These are phyloP conservation scores for Leptosomus discolor DNA, from an alignment of 2,113 vertebrate genomes.

Conservation along the genomic window DNA sequence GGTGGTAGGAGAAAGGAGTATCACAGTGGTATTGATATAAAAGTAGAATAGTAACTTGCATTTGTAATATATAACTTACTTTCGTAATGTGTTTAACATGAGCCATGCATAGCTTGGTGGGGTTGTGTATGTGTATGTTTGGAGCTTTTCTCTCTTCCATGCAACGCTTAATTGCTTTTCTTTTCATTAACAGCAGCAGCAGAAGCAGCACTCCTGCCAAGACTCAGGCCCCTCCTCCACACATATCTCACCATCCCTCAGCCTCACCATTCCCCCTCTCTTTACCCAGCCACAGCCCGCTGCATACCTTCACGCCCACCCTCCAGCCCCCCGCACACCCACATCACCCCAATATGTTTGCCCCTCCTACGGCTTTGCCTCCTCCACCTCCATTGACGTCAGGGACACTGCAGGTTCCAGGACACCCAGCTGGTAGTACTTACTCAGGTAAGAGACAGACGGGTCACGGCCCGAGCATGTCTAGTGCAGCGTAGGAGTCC, in stretches of 20 bases:
- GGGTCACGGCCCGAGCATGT: accelerated
- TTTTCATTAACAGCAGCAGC: conserved; percentile 83
- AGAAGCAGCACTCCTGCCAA: conserved; percentile 95
- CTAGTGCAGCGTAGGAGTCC: accelerated
- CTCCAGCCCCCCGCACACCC: conserved; percentile 88
- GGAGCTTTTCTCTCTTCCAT: not conserved
- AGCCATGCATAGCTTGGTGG: not conserved
- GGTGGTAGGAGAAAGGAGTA: not conserved
- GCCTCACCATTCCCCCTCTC: conserved; percentile 86
- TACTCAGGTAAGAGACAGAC: conserved; percentile 85
- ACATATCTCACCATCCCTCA: conserved; percentile 83
- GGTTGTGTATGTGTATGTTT: not conserved
- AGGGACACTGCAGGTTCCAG: conserved; percentile 90
- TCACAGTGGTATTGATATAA: not conserved
- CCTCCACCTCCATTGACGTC: conserved; percentile 96
- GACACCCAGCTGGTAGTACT: conserved; percentile 90
- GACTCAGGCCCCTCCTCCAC: conserved; percentile 79
- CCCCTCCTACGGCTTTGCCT: conserved; percentile 93
- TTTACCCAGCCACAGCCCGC: conserved; percentile 83
- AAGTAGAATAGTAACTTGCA: not conserved
- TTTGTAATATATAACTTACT: accelerated
- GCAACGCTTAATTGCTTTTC: not conserved
- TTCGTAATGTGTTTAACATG: accelerated
- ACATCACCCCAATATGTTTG: conserved; percentile 99
- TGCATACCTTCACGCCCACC: conserved; percentile 88